Conservation (phyloP, 2,888 invertebrate genomes). For the Ryuthela nishihirai region DNA sequence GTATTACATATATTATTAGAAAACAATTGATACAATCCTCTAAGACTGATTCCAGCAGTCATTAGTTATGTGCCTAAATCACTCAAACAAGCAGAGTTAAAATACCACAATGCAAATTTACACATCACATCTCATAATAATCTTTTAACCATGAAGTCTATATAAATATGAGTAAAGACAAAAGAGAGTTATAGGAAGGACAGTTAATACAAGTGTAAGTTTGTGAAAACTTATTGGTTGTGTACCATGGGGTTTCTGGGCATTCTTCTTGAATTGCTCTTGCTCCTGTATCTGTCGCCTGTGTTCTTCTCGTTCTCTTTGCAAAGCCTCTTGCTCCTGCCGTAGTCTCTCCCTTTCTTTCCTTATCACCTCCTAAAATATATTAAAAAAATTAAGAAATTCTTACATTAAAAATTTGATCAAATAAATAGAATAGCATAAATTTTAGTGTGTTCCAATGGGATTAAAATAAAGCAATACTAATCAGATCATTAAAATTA, state of each 20-base stretch:
- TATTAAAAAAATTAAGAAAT: background rate
- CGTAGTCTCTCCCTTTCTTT: slow-evolving; percentile 41
- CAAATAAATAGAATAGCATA: too few relatives aligned
- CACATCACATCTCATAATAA: background rate
- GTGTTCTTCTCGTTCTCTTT: slow-evolving; percentile 31
- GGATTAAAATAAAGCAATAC: too few relatives aligned
- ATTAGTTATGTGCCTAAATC: background rate
- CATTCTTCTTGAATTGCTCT: slow-evolving; percentile 15
- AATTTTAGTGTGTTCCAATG: too few relatives aligned
- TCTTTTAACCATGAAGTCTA: slow-evolving; percentile 9
- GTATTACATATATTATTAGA: too few relatives aligned
- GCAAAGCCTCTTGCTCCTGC: slow-evolving; percentile 40
- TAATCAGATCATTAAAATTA: too few relatives aligned
- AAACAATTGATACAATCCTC: background rate
- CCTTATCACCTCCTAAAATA: slow-evolving; percentile 36
- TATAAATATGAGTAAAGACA: slow-evolving; percentile 13
- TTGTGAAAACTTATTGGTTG: slow-evolving; percentile 8
- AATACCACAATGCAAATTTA: background rate
- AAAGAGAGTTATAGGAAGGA: slow-evolving; percentile 28
- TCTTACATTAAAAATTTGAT: too few relatives aligned
- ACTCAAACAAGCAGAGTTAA: too few relatives aligned
- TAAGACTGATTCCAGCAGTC: slow-evolving; percentile 29
- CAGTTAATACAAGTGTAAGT: slow-evolving; percentile 22
- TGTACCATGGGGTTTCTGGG: slow-evolving; percentile 29
- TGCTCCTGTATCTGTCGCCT: slow-evolving; percentile 25